phyloP scores from a whole-genome alignment of 2,888 invertebrate genomes.

The Allolobophora icterica region DNA sequence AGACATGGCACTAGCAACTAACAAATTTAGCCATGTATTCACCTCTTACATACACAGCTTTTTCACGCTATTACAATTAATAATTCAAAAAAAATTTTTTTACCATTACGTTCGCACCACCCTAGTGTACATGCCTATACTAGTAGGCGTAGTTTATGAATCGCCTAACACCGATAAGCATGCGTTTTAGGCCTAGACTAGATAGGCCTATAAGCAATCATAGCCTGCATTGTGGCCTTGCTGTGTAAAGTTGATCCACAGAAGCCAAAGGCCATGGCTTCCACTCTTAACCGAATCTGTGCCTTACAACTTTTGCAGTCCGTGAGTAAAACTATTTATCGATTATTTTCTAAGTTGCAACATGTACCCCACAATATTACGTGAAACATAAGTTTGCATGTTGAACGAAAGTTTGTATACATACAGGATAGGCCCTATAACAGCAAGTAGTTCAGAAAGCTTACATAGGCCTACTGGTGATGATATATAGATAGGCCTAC shows the following conservation, averaged over 20 bases:
- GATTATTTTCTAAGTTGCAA: not conserved
- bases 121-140: not conserved
- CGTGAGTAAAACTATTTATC: not conserved
- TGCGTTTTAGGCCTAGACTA: not conserved
- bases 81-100: too few relatives aligned
- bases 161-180: not conserved
- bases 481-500: too few relatives aligned
- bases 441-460: not conserved
- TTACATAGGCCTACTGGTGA: not conserved
- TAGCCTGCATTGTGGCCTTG: not conserved
- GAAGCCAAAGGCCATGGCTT: not conserved
- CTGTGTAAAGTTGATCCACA: not conserved
- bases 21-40: too few relatives aligned
- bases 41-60: too few relatives aligned
- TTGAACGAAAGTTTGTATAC: not conserved
- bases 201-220: not conserved
- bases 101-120: too few relatives aligned
- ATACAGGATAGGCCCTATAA: not conserved
- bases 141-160: not conserved
- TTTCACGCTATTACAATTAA: too few relatives aligned
- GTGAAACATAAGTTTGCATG: not conserved
- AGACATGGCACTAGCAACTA: too few relatives aligned
- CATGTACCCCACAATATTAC: not conserved
- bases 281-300: not conserved
- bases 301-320: too few relatives aligned